Evolutionary conservation across 2,888 invertebrate species (phyloP), one percentile per base, ranked within the genome.

Genomic region (Idaea aversata): DNA sequence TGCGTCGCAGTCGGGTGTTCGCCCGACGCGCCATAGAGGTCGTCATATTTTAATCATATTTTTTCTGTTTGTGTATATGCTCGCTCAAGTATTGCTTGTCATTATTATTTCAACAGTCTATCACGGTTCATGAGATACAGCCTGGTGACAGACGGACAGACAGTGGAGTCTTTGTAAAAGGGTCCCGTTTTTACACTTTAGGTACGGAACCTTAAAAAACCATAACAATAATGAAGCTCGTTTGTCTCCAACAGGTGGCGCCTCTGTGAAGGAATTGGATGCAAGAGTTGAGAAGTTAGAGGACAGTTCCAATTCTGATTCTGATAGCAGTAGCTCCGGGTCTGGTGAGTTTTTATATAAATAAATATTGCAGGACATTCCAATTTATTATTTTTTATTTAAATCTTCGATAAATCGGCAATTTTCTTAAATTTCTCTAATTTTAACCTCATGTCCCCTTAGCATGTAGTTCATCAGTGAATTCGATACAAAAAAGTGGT

Each of bases 231-330:
- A 5, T 57, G 57, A 15, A 15, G 3, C 57, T 10, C 5, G 3
- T 25, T n/a, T 57, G 15, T 67, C 61, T 36, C 62, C 63, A 60
- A 0, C 77, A 88, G 87, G 87, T 34, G 79, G 85, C 35, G 79
- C 83, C 0, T 90, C 90, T 0, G 85, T 84, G 0, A 86, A 88
- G 35, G 91, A 89, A 0, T 57, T 83, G 65, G 88, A 88, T 3
- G 76, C 86, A 0, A 68, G 85, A 13, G 85, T 88, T 0, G 92
- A 91, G 70, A 92, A 91, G 7, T 63, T 92, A 0, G 92, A 91
- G 16, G 91, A 91, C 67, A 91, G 90, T 34, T 91, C 91, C 1
- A 87, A 88, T 34, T 90, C 91, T 0, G 90, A 88, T 65, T 87
- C 88, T 0, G 90, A 87, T 4, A 88, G 85, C 77, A 89, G 85